Base-by-base conservation (phyloP, 1,140 invertebrate species). In the Heliothis virescens region DNA sequence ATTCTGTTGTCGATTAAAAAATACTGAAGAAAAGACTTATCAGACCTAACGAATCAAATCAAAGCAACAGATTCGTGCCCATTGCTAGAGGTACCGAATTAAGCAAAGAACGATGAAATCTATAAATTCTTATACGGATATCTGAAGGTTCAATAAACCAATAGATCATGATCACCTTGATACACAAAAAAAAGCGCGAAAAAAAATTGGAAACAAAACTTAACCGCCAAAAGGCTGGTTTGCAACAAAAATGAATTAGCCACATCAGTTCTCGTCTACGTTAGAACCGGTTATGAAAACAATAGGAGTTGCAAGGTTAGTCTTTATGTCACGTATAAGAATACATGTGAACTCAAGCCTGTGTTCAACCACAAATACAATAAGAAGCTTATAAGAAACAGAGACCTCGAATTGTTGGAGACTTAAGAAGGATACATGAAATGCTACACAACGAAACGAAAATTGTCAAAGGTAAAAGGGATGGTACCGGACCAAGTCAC, bases 291-390 rank as follows among this genome's bases (percentile, higher is more conserved):
- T 80, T 80, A 11, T 62, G 79, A 67, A 71, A 75, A 80, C 79
- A 81, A 81, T 72, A 60, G 63, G 53, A 63, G 53, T 34, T 41
- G 74, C 73, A 77, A 81, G 80, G 74, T 77, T 72, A 72, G 71
- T 63, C 73, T 71, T 57, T 60, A 63, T 65, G 63, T 77, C 76
- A 72, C 75, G 63, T 52, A 10, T 47, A 13, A 15, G 65, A 52
- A 69, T 69, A 52, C 41, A 21, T 13, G 48, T 26, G 48, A 69
- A 52, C 65, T 69, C 18, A 69, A 29, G 21, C 21, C 48, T 53
- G 65, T 52, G 16, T 12, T 7, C 13, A 65, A 48, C 63, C 48
- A 50, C 4, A 69, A 26, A 52, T 69, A 53, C 48, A 41, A 65
- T 75, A 74, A 15, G 50, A 60, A 80, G 50, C 62, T 57, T 21